phyloP scores from a whole-genome alignment of 2,888 invertebrate genomes.

The Ochlodes sylvanus region DNA sequence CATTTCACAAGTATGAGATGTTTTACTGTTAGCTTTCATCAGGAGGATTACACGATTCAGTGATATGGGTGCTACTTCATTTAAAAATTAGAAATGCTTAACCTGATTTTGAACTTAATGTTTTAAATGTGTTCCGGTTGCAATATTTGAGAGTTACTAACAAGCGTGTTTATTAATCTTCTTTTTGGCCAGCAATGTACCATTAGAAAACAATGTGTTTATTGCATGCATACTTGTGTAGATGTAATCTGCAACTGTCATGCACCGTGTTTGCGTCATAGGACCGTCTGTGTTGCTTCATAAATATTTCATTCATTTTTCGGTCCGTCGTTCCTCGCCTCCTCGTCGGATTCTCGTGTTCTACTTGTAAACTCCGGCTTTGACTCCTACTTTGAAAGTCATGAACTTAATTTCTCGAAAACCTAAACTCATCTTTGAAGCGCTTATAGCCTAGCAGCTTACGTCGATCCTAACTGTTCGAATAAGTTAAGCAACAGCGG shows the following conservation, averaged over 20 bases:
- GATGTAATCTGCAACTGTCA: conserved; percentile 4
- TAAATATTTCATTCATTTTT: conserved; percentile 38
- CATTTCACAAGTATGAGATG: neutral
- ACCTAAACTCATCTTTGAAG: neutral
- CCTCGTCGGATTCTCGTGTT: conserved; percentile 16
- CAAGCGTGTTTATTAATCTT: neutral
- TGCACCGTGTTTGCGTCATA: conserved; percentile 7
- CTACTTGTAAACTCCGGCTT: conserved; percentile 23
- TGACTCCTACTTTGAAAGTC: conserved; percentile 36
- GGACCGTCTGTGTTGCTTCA: conserved; percentile 25
- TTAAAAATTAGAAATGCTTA: no score
- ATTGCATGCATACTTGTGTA: neutral
- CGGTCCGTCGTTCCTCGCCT: conserved; percentile 26
- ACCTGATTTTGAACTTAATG: no score
- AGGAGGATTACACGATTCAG: no score
- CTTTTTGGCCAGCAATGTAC: neutral
- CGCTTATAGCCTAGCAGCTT: no score
- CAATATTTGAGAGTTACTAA: no score
- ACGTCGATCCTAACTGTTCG: no score
- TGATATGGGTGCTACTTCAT: no score
- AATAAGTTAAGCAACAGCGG: no score
- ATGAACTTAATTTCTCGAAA: conserved; percentile 29
- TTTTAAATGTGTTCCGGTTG: no score
- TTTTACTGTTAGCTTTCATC: neutral
- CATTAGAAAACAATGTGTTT: neutral